A percentile compares a stretch with the other conserved stretches of the same genome.
phyloP scores from a whole-genome alignment of 2,113 vertebrate species.

The Peromyscus californicus region DNA sequence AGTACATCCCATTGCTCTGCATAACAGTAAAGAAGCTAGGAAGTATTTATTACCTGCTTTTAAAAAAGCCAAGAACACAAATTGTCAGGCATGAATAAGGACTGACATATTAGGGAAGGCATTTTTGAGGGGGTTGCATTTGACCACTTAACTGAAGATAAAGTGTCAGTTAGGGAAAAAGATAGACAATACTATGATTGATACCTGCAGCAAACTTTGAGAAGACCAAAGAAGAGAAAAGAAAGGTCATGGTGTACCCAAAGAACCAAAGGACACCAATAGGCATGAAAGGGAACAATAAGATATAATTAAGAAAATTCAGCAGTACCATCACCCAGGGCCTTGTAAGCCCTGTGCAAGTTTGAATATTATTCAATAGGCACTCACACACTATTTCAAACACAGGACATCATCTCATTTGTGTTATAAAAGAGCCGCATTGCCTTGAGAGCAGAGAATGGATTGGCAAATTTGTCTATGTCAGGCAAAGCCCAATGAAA shows the following conservation, averaged over 20 bases:
- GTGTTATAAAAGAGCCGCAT: conserved; percentile 1
- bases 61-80: background rate
- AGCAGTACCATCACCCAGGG: background rate
- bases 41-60: background rate
- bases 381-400: background rate
- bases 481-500: conserved; percentile 38
- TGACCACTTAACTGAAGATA: background rate
- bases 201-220: background rate
- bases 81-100: background rate
- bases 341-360: background rate
- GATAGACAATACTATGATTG: too few relatives aligned
- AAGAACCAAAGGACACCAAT: background rate
- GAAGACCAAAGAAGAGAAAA: background rate
- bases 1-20: background rate
- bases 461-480: conserved; percentile 37
- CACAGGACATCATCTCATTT: background rate
- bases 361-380: background rate
- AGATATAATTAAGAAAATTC: background rate
- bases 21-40: background rate
- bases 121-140: background rate
- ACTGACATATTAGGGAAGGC: background rate
- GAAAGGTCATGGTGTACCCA: background rate
- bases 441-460: background rate
- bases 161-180: background rate
- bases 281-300: background rate